Evolutionary conservation across 2,113 vertebrate genomes (phyloP).

Genomic region (Thamnophis sirtalis): DNA sequence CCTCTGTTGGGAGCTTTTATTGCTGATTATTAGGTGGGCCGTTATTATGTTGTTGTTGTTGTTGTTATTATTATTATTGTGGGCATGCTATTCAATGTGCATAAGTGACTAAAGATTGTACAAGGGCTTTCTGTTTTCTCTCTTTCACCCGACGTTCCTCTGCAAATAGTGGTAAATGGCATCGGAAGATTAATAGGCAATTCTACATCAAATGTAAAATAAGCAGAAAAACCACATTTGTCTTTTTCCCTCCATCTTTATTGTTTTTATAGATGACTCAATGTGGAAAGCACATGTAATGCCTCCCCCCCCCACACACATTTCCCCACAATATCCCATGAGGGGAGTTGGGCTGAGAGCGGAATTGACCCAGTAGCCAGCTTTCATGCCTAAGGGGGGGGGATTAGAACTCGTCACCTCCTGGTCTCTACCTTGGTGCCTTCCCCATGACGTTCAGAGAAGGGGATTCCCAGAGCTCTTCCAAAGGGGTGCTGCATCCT

Average conservation of each 20-base stretch:
- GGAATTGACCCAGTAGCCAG: not conserved
- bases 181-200: not conserved
- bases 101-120: not conserved
- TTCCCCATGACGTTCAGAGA: not conserved
- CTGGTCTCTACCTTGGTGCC: not conserved
- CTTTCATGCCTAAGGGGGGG: not conserved
- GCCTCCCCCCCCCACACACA: too few relatives aligned
- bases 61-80: too few relatives aligned
- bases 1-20: not conserved
- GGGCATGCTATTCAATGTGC: not conserved
- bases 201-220: not conserved
- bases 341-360: not conserved
- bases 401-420: not conserved
- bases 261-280: not conserved
- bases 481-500: too few relatives aligned
- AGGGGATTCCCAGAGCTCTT: too few relatives aligned
- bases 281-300: not conserved
- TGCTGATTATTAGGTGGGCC: too few relatives aligned
- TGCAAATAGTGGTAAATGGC: not conserved
- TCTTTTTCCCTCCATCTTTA: not conserved
- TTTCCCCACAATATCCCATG: not conserved
- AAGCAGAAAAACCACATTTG: not conserved
- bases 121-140: not conserved
- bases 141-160: not conserved
- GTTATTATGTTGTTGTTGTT: too few relatives aligned